Evolutionary conservation across 2,888 invertebrate genomes (phyloP).

Genomic region (Diarsia rubi): DNA sequence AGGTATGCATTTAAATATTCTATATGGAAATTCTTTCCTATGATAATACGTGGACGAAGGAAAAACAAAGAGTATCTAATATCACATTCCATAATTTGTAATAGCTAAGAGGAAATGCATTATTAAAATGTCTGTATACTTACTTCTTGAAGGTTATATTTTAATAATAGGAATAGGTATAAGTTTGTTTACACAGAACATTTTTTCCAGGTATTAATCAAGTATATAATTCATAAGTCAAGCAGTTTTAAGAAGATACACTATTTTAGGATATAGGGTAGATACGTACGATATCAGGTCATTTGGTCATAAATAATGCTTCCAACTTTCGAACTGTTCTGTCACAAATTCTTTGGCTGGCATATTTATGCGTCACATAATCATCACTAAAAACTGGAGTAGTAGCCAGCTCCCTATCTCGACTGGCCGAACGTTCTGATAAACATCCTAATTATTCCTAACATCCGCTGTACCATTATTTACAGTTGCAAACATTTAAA

Average conservation of each 20-base stretch:
- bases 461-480: neutral
- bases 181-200: no score
- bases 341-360: no score
- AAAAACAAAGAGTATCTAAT: conserved; percentile 46
- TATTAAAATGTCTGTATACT: conserved; percentile 39
- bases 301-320: no score
- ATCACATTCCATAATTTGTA: conserved; percentile 54
- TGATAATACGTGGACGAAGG: conserved; percentile 49
- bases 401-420: no score
- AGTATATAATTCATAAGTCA: no score
- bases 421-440: no score
- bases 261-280: neutral
- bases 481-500: neutral
- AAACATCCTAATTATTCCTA: no score
- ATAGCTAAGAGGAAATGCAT: conserved; percentile 36
- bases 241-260: no score
- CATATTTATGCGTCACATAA: no score
- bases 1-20: conserved; percentile 61
- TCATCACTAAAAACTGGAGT: no score
- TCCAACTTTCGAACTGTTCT: no score
- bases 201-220: no score
- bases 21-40: conserved; percentile 56
- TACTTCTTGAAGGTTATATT: neutral
- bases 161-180: neutral
- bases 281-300: neutral